Evolutionary conservation across 1,140 invertebrate genomes (phyloP), one percentile per base, ranked within the genome.

Genomic region (Achroia grisella): DNA sequence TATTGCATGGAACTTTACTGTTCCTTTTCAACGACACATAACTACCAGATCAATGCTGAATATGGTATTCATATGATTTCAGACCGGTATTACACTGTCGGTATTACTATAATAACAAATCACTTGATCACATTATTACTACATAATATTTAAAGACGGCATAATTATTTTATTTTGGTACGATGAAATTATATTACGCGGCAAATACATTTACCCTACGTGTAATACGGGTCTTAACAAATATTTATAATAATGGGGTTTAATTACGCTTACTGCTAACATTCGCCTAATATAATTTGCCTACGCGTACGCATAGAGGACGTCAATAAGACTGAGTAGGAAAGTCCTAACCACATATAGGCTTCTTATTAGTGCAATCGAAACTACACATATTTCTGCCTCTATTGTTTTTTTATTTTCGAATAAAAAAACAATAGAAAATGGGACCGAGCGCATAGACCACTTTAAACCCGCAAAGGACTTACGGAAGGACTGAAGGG

Each of bases 301-400:
- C 80, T 84, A 84, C 72, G 57, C 65, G 75, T 84, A 84, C 72
- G 65, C 65, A 70, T 71, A 74, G 66, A 81, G 70, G 72, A 77
- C 74, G 80, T 80, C 67, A 73, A 75, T 23, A 62, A 61, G 61
- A 69, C 62, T 49, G 68, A 79, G 65, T 75, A 66, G 64, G 17
- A 23, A 29, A 47, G 36, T 47, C 44, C 44, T 37, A 17, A 10
- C 31, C 37, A 40, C 44, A 40, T 31, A 29, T 10, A 40, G 2
- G 17, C 17, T 23, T 3, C 2, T 23, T 23, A 23, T 6, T 23
- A 6, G 6, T 23, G 17, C 6, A 23, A 23, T 23, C 2, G 6
- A 3, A 23, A 23, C 6, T 3, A 23, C 6, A 23, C n/a, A n/a
- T n/a, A n/a, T n/a, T n/a, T n/a, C n/a, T n/a, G n/a, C n/a, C n/a